Evolutionary conservation across 2,888 invertebrate genomes (phyloP).

Genomic region (Podotricha telesiphe): DNA sequence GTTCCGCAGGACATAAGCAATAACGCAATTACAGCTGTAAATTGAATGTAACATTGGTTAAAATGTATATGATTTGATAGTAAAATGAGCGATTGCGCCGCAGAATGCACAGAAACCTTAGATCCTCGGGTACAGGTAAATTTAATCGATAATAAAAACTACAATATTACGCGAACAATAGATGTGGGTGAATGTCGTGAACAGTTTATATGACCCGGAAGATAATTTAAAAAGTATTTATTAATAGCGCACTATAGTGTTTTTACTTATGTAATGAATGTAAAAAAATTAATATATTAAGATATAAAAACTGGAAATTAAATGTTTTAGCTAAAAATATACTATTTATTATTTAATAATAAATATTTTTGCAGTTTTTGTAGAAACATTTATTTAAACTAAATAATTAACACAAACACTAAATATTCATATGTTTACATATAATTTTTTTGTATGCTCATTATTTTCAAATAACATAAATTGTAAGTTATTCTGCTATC

Average conservation of each 20-base stretch:
- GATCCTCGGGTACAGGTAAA: constrained; percentile 92
- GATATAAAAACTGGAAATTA: neutral
- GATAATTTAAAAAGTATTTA: constrained; percentile 10
- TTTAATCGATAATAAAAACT: constrained; percentile 67
- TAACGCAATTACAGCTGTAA: constrained; percentile 39
- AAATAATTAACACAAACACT: too few species aligned
- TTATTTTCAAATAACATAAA: neutral
- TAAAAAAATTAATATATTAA: neutral
- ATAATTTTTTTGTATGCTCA: too few species aligned
- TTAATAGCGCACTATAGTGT: neutral
- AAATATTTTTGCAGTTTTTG: too few species aligned
- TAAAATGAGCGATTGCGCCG: constrained; percentile 85
- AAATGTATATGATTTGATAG: constrained; percentile 65
- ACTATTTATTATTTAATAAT: too few species aligned
- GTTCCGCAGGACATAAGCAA: constrained; percentile 37
- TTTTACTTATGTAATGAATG: constrained; percentile 16
- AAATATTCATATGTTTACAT: too few species aligned
- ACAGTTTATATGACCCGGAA: constrained; percentile 37
- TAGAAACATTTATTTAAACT: too few species aligned
- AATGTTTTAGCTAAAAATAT: neutral
- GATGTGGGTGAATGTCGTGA: constrained; percentile 39
- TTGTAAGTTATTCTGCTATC: neutral
- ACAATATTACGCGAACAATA: constrained; percentile 43
- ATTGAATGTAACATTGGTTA: constrained; percentile 56
- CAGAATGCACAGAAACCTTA: constrained; percentile 87